A percentile compares a stretch with the other conserved stretches of the same genome.
These are phyloP conservation scores for Spicauda simplicius DNA, from an alignment of 2,888 invertebrate genomes.

Conservation along the genomic window DNA sequence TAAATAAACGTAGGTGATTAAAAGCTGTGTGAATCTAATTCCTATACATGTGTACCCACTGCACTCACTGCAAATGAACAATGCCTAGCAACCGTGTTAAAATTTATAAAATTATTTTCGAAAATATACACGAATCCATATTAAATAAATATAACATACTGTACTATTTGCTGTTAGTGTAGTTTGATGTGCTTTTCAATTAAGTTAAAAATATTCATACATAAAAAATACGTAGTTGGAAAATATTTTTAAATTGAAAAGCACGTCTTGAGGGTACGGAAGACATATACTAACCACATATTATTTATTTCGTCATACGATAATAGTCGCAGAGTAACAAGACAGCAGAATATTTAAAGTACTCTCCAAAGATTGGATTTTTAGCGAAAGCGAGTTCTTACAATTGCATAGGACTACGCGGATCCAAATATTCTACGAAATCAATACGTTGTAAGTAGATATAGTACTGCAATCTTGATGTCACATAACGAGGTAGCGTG, in stretches of 20 bases:
- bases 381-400: slow-evolving; percentile 60
- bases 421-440: slow-evolving; percentile 53
- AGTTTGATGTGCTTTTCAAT: slow-evolving; percentile 50
- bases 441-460: slow-evolving; percentile 67
- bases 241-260: slow-evolving; percentile 35
- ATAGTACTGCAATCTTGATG: slow-evolving; percentile 68
- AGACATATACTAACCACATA: slow-evolving; percentile 64
- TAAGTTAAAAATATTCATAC: neutral
- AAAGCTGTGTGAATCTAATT: slow-evolving; percentile 57
- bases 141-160: neutral
- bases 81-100: neutral
- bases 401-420: slow-evolving; percentile 64
- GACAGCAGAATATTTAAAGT: slow-evolving; percentile 64
- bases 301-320: slow-evolving; percentile 74
- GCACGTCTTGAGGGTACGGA: slow-evolving; percentile 21
- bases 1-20: slow-evolving; percentile 78
- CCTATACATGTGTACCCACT: slow-evolving; percentile 51
- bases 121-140: too few species aligned
- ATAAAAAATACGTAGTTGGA: neutral
- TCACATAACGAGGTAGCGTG: slow-evolving; percentile 76
- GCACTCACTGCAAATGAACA: slow-evolving; percentile 54
- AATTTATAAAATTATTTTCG: neutral
- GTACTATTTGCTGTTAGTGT: slow-evolving; percentile 44
- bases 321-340: slow-evolving; percentile 72
- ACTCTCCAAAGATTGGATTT: slow-evolving; percentile 79